Conservation (phyloP, 2,888 invertebrate species). For the Campoletis raptor region DNA sequence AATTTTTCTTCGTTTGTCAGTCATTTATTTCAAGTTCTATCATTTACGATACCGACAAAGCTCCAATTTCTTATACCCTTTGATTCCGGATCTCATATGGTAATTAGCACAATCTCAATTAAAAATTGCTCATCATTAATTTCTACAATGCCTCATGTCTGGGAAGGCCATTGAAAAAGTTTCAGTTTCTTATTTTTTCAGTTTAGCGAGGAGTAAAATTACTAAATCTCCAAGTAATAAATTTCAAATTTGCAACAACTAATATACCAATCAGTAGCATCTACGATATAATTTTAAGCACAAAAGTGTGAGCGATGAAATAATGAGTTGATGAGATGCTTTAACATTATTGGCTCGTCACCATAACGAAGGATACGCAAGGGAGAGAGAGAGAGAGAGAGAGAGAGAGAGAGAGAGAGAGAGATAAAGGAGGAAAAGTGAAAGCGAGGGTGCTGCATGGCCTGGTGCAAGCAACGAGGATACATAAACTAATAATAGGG, state of each 20-base stretch:
- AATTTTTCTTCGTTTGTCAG: not conserved
- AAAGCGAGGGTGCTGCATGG: slow-evolving; percentile 12
- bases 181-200: not conserved
- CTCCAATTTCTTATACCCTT: slow-evolving; percentile 25
- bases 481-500: slow-evolving; percentile 44
- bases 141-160: not conserved
- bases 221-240: not conserved
- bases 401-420: slow-evolving; percentile 11
- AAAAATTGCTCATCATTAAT: slow-evolving; percentile 30
- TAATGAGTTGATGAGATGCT: slow-evolving; percentile 57
- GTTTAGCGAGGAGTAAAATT: not conserved
- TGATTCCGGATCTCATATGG: slow-evolving; percentile 12
- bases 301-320: slow-evolving; percentile 20
- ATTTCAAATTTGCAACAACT: not conserved
- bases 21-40: not conserved
- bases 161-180: not conserved
- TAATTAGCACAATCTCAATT: slow-evolving; percentile 41
- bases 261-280: not conserved
- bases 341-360: slow-evolving; percentile 47
- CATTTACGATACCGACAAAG: slow-evolving; percentile 38
- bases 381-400: slow-evolving; percentile 15
- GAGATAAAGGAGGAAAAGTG: slow-evolving; percentile 13
- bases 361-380: slow-evolving; percentile 29
- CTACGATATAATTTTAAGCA: not conserved
- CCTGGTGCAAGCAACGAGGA: slow-evolving; percentile 30